Evolutionary conservation across 2,113 vertebrate genomes (phyloP).

Genomic region (Apteryx owenii): DNA sequence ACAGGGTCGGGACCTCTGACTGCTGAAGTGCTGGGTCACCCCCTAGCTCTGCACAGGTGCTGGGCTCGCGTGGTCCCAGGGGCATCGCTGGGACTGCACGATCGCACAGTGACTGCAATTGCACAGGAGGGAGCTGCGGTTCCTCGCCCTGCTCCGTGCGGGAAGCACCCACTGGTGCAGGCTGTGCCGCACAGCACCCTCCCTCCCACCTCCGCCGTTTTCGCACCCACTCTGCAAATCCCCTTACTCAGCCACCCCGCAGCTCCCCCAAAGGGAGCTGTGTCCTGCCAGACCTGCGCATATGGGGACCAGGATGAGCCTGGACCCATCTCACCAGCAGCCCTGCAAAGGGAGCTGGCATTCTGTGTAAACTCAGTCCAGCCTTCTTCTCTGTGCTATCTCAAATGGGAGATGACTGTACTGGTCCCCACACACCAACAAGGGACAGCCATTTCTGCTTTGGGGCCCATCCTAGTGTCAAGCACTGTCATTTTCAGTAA

Average conservation of each 20-base stretch:
- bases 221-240: not conserved
- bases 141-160: not conserved
- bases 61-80: not conserved
- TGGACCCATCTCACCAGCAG: fast-evolving
- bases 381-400: not conserved
- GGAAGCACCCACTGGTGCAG: not conserved
- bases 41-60: fast-evolving
- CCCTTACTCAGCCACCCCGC: not conserved
- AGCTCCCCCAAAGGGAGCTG: not conserved
- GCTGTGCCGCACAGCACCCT: not conserved
- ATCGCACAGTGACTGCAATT: not conserved
- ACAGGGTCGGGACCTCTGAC: not conserved
- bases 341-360: not conserved
- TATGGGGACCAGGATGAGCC: not conserved
- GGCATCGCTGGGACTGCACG: not conserved
- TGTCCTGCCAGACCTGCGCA: not conserved
- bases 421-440: not conserved
- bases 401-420: not conserved
- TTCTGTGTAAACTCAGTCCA: not conserved
- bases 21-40: not conserved
- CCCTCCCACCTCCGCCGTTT: not conserved
- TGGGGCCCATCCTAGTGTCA: not conserved
- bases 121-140: not conserved
- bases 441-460: not conserved
- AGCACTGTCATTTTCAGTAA: conserved; percentile 1